A percentile compares a stretch with the other conserved stretches of the same genome.
phyloP scores from a whole-genome alignment of 2,113 vertebrate genomes.

The Chaenocephalus aceratus region DNA sequence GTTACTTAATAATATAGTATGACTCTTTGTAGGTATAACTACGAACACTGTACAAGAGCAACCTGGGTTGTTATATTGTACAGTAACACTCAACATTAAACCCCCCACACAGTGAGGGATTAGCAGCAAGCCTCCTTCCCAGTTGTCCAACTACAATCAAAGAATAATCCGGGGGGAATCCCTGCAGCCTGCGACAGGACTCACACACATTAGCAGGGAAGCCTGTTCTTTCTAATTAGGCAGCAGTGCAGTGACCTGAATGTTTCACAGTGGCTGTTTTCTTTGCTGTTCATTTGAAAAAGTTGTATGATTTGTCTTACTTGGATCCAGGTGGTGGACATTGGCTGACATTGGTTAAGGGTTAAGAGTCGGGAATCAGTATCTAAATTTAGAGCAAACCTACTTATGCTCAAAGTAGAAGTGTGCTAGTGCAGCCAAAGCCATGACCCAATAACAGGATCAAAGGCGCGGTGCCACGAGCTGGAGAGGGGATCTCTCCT shows the following conservation, averaged over 20 bases:
- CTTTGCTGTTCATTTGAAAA: neutral
- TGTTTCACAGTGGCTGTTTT: neutral
- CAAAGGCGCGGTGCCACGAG: slow-evolving; percentile 63
- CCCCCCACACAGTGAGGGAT: slow-evolving; percentile 48
- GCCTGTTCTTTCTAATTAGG: slow-evolving; percentile 40
- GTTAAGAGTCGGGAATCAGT: slow-evolving; percentile 77
- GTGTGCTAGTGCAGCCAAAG: slow-evolving; percentile 76
- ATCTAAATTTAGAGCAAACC: slow-evolving; percentile 80
- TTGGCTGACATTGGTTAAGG: slow-evolving; percentile 51
- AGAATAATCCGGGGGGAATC: slow-evolving; percentile 73
- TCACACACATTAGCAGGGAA: slow-evolving; percentile 26
- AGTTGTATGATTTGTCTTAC: neutral
- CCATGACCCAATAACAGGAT: slow-evolving; percentile 82
- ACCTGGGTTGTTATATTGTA: neutral
- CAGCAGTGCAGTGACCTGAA: neutral
- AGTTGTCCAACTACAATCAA: slow-evolving; percentile 62
- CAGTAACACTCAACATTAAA: slow-evolving; percentile 15
- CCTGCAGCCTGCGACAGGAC: slow-evolving; percentile 56
- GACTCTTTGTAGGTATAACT: too few species aligned
- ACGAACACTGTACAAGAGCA: too few species aligned
- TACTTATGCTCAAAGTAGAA: slow-evolving; percentile 75
- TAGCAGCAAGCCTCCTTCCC: slow-evolving; percentile 55
- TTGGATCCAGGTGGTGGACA: slow-evolving; percentile 29
- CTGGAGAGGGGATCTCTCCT: slow-evolving; percentile 44
- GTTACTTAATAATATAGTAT: too few species aligned